A percentile compares a stretch with the other conserved stretches of the same genome.
Evolutionary conservation across 2,113 vertebrate species (phyloP).

Genomic region (Ophthalmolycus amberensis): DNA sequence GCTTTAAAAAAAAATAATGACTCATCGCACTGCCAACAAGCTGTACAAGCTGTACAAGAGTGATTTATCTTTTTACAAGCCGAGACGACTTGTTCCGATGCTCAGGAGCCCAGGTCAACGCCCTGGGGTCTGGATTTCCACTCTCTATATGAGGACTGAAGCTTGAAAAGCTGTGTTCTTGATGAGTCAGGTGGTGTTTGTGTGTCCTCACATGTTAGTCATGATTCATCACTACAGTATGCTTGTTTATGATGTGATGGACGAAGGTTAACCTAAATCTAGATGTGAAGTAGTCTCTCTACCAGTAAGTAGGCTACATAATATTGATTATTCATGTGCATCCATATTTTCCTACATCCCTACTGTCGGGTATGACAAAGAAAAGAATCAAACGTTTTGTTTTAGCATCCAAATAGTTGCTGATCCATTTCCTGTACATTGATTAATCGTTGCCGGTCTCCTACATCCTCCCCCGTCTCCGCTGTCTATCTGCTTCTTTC

Average conservation of each 20-base stretch:
- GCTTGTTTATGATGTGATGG: constrained; percentile 11
- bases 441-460: not conserved
- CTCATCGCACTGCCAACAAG: constrained; percentile 32
- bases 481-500: not conserved
- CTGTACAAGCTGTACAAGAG: constrained; percentile 1
- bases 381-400: not conserved
- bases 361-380: not conserved
- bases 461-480: not conserved
- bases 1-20: constrained; percentile 34
- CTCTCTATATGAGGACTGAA: not conserved
- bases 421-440: not conserved
- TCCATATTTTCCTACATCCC: not conserved
- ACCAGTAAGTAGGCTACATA: not conserved
- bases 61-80: constrained; percentile 1
- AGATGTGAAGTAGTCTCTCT: constrained; percentile 8
- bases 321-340: not conserved
- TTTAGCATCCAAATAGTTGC: not conserved
- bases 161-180: not conserved
- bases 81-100: not conserved
- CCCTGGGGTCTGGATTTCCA: not conserved
- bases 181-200: not conserved
- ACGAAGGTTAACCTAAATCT: constrained; percentile 9
- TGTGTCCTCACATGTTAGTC: constrained; percentile 2
- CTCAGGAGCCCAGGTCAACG: not conserved
- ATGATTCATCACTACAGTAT: constrained; percentile 22